Evolutionary conservation across 2,888 invertebrate species (phyloP).

Genomic region (Megaustenia siamemsis): DNA sequence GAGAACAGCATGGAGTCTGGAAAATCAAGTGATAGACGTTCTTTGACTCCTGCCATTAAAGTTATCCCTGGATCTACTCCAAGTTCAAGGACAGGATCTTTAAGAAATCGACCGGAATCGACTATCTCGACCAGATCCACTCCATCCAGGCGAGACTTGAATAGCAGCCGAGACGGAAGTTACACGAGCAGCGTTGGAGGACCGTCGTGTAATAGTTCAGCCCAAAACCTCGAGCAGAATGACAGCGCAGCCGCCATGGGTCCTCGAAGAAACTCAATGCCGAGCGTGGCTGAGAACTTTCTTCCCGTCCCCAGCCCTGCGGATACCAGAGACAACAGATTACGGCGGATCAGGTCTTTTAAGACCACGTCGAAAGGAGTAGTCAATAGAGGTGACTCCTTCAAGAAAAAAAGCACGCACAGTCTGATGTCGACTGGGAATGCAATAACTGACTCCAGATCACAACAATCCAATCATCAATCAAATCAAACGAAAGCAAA

Average conservation of each 20-base stretch:
- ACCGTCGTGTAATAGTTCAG: not conserved
- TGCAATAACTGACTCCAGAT: slow-evolving; percentile 77
- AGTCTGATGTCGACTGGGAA: slow-evolving; percentile 87
- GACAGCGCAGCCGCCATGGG: slow-evolving; percentile 10
- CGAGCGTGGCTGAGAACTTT: slow-evolving; percentile 57
- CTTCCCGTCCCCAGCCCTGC: slow-evolving; percentile 56
- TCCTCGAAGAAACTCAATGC: slow-evolving; percentile 63
- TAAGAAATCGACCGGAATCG: slow-evolving; percentile 32
- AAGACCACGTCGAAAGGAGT: slow-evolving; percentile 94
- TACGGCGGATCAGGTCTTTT: slow-evolving; percentile 89
- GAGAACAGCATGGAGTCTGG: slow-evolving; percentile 29
- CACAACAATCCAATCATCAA: slow-evolving; percentile 3
- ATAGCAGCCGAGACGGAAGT: not conserved
- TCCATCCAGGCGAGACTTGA: not conserved
- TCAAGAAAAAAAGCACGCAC: slow-evolving; percentile 91
- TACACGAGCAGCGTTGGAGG: not conserved
- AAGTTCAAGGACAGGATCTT: slow-evolving; percentile 49
- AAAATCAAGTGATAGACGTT: not conserved
- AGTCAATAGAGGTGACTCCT: slow-evolving; percentile 94
- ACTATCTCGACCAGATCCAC: not conserved
- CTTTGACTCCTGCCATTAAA: slow-evolving; percentile 20
- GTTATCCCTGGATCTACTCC: slow-evolving; percentile 33
- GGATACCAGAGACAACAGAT: slow-evolving; percentile 56
- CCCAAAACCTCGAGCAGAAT: not conserved
- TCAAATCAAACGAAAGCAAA: slow-evolving; percentile 45